Conservation (phyloP, 2,113 vertebrate species). For the Thymallus thymallus region DNA sequence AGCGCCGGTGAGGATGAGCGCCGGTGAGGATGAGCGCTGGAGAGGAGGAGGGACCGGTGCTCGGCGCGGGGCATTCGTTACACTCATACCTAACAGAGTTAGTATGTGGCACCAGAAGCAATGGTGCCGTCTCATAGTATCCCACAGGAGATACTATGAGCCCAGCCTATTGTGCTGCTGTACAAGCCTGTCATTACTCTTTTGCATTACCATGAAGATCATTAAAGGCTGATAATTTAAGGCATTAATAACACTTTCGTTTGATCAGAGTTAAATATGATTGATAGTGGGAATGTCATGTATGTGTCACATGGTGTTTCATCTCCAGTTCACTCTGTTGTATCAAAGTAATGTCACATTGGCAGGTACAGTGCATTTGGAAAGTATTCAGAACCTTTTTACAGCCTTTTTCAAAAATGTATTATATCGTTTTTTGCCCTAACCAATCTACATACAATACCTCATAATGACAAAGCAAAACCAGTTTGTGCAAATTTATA, state of each 20-base stretch:
- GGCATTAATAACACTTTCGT: slow-evolving; percentile 45
- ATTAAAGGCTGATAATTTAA: slow-evolving; percentile 55
- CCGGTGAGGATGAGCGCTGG: too few relatives aligned
- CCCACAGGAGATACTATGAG: slow-evolving; percentile 35
- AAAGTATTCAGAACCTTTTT: too few relatives aligned
- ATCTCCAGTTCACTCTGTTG: background rate
- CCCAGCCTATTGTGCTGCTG: slow-evolving; percentile 7
- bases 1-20: too few relatives aligned
- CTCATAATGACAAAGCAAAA: too few relatives aligned
- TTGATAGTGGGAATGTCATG: slow-evolving; percentile 21
- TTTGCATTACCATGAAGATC: slow-evolving; percentile 40
- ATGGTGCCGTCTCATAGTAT: slow-evolving; percentile 53
- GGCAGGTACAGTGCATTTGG: background rate
- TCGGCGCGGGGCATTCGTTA: too few relatives aligned
- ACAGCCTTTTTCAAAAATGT: too few relatives aligned
- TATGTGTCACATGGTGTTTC: background rate
- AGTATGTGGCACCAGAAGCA: slow-evolving; percentile 52
- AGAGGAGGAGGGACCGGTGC: too few relatives aligned
- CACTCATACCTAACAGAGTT: background rate
- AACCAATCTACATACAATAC: too few relatives aligned
- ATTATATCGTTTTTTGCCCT: too few relatives aligned
- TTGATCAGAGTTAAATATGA: slow-evolving; percentile 36
- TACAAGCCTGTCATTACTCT: slow-evolving; percentile 59
- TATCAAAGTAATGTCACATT: background rate
- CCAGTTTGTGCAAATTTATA: too few relatives aligned